Conservation (phyloP, 2,888 invertebrate species). For the Myopa testacea region DNA sequence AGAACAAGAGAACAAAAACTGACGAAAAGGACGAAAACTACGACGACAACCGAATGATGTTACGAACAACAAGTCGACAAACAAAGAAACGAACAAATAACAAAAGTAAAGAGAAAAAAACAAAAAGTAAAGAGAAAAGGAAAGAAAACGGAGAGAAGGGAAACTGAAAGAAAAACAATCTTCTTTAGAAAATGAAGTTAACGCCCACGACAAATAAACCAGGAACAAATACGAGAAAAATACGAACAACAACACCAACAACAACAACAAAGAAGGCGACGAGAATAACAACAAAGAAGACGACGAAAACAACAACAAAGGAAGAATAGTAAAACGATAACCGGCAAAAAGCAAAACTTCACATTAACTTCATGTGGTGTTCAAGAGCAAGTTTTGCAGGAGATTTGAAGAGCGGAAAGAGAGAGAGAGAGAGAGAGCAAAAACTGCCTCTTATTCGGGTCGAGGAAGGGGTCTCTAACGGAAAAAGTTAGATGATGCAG, state of each 20-base stretch:
- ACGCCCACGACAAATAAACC: conserved; percentile 48
- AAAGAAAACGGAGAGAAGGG: neutral
- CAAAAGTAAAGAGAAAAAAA: neutral
- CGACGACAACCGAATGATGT: neutral
- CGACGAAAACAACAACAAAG: neutral
- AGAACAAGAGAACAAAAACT: conserved; percentile 38
- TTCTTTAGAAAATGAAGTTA: conserved; percentile 54
- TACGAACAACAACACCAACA: conserved; percentile 5
- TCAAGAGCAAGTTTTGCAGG: neutral
- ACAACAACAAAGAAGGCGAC: neutral
- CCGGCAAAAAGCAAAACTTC: neutral
- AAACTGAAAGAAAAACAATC: conserved; percentile 36
- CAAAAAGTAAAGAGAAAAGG: neutral
- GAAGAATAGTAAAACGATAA: neutral
- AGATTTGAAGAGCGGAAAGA: neutral
- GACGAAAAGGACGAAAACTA: conserved; percentile 9
- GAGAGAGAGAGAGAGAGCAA: neutral
- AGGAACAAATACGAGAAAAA: neutral
- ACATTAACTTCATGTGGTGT: neutral
- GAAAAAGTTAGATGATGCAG: conserved; percentile 5
- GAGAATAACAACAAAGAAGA: no score
- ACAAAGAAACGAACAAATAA: neutral
- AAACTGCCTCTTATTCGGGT: neutral
- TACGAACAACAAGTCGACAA: no score
- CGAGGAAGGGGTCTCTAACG: neutral